Evolutionary conservation across 2,797 vertebrate species (phyloP).

Genomic region (Melanotaenia maccullochi): DNA sequence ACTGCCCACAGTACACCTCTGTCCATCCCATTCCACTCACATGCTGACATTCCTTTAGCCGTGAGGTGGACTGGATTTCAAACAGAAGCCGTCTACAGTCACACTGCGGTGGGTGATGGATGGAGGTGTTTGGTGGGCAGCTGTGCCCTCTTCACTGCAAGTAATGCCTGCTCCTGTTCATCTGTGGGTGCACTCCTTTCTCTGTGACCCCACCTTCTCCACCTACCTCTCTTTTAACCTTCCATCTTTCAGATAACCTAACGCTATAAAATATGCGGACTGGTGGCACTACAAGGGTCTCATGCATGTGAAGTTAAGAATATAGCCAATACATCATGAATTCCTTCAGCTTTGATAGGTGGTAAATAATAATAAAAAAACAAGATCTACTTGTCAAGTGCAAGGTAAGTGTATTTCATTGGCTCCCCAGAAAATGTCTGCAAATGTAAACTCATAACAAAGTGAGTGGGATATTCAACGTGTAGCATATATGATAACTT

Average conservation of each 20-base stretch:
- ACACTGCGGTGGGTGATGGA: slow-evolving; percentile 72
- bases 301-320: slow-evolving; percentile 25
- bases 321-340: slow-evolving; percentile 9
- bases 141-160: slow-evolving; percentile 45
- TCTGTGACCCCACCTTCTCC: slow-evolving; percentile 44
- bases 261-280: slow-evolving; percentile 9
- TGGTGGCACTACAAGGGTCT: background rate
- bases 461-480: background rate
- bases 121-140: slow-evolving; percentile 66
- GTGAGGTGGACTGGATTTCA: slow-evolving; percentile 28
- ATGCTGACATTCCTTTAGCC: slow-evolving; percentile 30
- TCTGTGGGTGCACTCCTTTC: slow-evolving; percentile 20
- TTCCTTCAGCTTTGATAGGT: slow-evolving; percentile 11
- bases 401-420: slow-evolving; percentile 40
- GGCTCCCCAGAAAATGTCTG: slow-evolving; percentile 23
- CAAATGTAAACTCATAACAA: background rate
- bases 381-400: slow-evolving; percentile 15
- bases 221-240: slow-evolving; percentile 57
- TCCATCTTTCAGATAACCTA: slow-evolving; percentile 41
- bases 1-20: slow-evolving; percentile 17
- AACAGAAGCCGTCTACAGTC: slow-evolving; percentile 40
- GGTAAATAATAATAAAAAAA: slow-evolving; percentile 14
- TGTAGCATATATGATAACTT: background rate
- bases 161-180: slow-evolving; percentile 8
- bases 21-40: background rate